A percentile compares a stretch with the other conserved stretches of the same genome.
phyloP scores from a whole-genome alignment of 2,797 vertebrate species.

The Phalloptychus januarius region DNA sequence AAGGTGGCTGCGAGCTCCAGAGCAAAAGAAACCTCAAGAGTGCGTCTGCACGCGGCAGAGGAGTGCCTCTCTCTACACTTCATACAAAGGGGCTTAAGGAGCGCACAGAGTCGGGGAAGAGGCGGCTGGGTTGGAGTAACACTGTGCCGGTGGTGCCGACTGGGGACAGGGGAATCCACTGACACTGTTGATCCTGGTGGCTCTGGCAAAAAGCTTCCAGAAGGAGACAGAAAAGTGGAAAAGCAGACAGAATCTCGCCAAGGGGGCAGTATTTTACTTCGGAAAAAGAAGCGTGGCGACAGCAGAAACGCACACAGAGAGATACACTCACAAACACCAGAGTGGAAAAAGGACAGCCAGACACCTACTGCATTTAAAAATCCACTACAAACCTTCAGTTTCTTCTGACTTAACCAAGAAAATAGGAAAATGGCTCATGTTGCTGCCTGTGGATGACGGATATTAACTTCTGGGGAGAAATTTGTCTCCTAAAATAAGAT shows the following conservation, averaged over 20 bases:
- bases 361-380: constrained; percentile 48
- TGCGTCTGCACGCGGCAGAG: constrained; percentile 47
- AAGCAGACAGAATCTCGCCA: constrained; percentile 50
- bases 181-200: constrained; percentile 58
- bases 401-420: constrained; percentile 27
- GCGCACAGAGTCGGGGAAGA: constrained; percentile 41
- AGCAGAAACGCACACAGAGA: constrained; percentile 47
- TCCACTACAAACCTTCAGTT: constrained; percentile 9
- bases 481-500: constrained; percentile 44
- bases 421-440: constrained; percentile 23
- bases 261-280: constrained; percentile 62
- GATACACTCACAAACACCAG: constrained; percentile 37
- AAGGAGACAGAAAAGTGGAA: constrained; percentile 43
- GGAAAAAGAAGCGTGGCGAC: constrained; percentile 55
- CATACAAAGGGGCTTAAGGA: constrained; percentile 36
- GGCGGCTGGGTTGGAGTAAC: constrained; percentile 44
- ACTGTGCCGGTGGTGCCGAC: constrained; percentile 42
- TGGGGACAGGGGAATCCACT: constrained; percentile 50
- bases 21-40: constrained; percentile 33
- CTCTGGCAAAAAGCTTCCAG: constrained; percentile 54
- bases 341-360: constrained; percentile 32
- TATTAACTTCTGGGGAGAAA: constrained; percentile 56
- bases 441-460: constrained; percentile 46
- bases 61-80: constrained; percentile 54
- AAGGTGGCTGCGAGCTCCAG: constrained; percentile 41